Evolutionary conservation across 2,888 invertebrate species (phyloP).

Genomic region (Tachina fera): DNA sequence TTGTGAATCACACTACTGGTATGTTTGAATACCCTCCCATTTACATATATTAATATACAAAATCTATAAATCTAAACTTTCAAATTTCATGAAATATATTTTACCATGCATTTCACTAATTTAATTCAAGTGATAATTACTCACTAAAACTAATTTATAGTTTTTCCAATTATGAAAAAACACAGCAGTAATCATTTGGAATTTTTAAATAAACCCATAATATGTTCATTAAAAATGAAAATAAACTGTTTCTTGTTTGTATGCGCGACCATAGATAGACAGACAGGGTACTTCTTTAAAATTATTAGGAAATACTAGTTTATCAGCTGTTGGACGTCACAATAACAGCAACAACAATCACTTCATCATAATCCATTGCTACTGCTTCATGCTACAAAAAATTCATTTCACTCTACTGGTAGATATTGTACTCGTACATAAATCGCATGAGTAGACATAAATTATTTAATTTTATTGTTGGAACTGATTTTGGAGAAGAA

Average conservation of each 20-base stretch:
- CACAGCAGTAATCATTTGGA: background rate
- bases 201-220: background rate
- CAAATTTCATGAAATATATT: no score
- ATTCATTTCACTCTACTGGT: slow-evolving; percentile 25
- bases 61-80: no score
- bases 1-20: no score
- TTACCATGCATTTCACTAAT: no score
- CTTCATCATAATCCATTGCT: background rate
- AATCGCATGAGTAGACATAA: slow-evolving; percentile 59
- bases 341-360: slow-evolving; percentile 6
- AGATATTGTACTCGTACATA: slow-evolving; percentile 2
- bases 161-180: background rate
- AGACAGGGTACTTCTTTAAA: background rate
- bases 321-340: slow-evolving; percentile 42
- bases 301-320: slow-evolving; percentile 59
- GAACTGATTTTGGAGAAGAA: background rate
- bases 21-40: no score
- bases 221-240: background rate
- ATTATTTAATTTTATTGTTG: slow-evolving; percentile 53
- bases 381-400: slow-evolving; percentile 21
- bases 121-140: no score
- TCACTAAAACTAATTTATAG: background rate
- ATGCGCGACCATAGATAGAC: background rate
- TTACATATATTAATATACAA: no score
- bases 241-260: background rate